Evolutionary conservation across 2,113 vertebrate genomes (phyloP), one percentile per base, ranked within the genome.

Genomic region (Phainopepla nitens): DNA sequence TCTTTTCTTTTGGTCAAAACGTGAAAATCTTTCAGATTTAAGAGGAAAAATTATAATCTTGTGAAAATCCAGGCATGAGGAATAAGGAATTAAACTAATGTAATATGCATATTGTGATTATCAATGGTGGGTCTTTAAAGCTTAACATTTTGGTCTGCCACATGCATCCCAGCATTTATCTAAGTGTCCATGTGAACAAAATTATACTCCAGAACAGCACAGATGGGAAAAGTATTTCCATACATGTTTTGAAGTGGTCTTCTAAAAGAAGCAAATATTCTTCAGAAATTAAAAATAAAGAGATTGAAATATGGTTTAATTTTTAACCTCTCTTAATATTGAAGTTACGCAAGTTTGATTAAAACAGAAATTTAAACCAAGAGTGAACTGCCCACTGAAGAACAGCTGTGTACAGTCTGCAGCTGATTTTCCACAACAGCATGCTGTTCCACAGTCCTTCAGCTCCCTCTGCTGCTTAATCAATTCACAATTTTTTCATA

Each of bases 391-490:
- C 87, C 73, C 56, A 54, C 64, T 47, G 78, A 94, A 76, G 23
- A 87, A 41, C 29, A 65, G 36, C 66, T 88, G 41, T 11, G 31
- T 15, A 25, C 27, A 24, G 10, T 33, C 64, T 31, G 56, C 65
- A 57, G 45, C 21, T 69, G 77, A 42, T 71, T 87, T 82, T n/a
- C 60, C 29, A 41, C 17, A 39, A 25, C 35, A 58, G 33, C 20
- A 15, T 10, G 6, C 23, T 77, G 17, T 96, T 96, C 58, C 9
- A 13, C 28, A n/a, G 91, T 96, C 62, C 96, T 72, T 69, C 41
- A 60, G 94, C 90, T 95, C 98, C 97, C 97, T 97, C 98, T 98
- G 85, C 96, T 98, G 98, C 60, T 91, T 33, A 29, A 45, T 17
- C 2, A 0, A 10, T 35, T 88, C 41, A 76, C n/a, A 3, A 27